Evolutionary conservation across 2,113 vertebrate species (phyloP).

Genomic region (Mugil cephalus): DNA sequence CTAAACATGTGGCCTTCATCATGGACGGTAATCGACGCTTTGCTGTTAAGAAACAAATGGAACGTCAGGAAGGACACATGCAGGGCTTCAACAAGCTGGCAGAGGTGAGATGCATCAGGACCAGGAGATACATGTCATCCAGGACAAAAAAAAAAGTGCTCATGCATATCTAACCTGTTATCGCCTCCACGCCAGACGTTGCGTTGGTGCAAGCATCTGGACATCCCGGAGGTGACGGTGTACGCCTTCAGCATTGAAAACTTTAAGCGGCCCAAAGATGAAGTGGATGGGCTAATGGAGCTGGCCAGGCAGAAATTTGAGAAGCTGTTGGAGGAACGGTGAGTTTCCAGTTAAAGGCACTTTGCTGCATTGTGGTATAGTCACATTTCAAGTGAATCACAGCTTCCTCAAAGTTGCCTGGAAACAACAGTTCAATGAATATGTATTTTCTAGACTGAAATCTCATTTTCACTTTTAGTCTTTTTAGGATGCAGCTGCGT

Average conservation of each 20-base stretch:
- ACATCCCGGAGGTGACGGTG: constrained; percentile 94
- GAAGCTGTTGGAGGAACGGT: constrained; percentile 94
- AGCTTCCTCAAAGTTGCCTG: constrained; percentile 52
- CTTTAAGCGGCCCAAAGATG: constrained; percentile 95
- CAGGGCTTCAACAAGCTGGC: constrained; percentile 97
- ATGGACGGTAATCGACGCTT: constrained; percentile 99
- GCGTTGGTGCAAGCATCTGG: constrained; percentile 95
- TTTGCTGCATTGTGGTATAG: not conserved
- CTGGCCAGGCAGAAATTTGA: constrained; percentile 95
- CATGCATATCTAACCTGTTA: not conserved
- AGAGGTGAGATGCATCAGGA: constrained; percentile 83
- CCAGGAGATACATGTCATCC: not conserved
- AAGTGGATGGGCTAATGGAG: constrained; percentile 96
- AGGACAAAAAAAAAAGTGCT: not conserved
- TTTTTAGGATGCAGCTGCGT: not conserved
- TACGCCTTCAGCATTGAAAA: constrained; percentile 99
- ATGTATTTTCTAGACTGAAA: not conserved
- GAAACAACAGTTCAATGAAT: constrained; percentile 11
- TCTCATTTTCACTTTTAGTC: not conserved
- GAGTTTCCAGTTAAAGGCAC: constrained; percentile 67
- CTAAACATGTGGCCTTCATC: constrained; percentile 97
- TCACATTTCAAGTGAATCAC: constrained; percentile 53
- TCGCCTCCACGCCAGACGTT: constrained; percentile 84
- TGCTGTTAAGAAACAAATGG: constrained; percentile 91
- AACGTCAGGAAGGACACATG: constrained; percentile 92